Evolutionary conservation across 2,113 vertebrate genomes (phyloP).

Genomic region (Chascanopsetta lugubris): DNA sequence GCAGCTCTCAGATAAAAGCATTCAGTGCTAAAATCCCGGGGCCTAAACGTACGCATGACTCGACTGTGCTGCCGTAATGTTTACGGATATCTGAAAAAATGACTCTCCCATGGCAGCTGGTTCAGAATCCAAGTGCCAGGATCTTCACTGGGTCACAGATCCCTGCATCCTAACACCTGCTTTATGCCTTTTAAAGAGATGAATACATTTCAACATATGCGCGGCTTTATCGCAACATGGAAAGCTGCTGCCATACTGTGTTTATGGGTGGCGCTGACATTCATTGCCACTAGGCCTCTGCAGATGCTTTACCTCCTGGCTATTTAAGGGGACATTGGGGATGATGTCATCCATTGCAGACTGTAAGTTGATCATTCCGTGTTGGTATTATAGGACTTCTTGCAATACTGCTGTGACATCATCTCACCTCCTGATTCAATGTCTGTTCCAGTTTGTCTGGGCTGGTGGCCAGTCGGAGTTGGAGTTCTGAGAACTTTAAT

Average conservation of each 20-base stretch:
- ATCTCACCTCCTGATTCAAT: too few relatives aligned
- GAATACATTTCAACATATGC: neutral
- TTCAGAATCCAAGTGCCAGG: conserved; percentile 26
- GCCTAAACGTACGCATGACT: conserved; percentile 25
- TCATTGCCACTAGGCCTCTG: neutral
- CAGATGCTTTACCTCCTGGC: conserved; percentile 13
- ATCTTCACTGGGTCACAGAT: conserved; percentile 23
- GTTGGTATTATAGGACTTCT: too few relatives aligned
- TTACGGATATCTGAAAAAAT: conserved; percentile 15
- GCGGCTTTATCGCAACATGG: neutral
- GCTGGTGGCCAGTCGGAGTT: too few relatives aligned
- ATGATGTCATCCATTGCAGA: neutral
- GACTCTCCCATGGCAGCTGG: conserved; percentile 11
- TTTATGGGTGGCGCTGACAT: too few relatives aligned
- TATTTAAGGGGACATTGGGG: neutral
- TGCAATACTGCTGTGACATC: too few relatives aligned
- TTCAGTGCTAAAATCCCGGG: conserved; percentile 26
- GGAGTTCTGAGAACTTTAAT: too few relatives aligned
- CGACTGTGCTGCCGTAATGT: conserved; percentile 8
- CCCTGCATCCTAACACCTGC: neutral
- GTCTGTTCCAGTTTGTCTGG: too few relatives aligned
- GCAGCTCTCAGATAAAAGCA: conserved; percentile 19
- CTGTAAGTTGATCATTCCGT: conserved; percentile 5
- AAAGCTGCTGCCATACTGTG: neutral
- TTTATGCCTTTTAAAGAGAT: neutral